Base-by-base conservation (phyloP, 2,113 vertebrate species). In the Nothocercus nigrocapillus region DNA sequence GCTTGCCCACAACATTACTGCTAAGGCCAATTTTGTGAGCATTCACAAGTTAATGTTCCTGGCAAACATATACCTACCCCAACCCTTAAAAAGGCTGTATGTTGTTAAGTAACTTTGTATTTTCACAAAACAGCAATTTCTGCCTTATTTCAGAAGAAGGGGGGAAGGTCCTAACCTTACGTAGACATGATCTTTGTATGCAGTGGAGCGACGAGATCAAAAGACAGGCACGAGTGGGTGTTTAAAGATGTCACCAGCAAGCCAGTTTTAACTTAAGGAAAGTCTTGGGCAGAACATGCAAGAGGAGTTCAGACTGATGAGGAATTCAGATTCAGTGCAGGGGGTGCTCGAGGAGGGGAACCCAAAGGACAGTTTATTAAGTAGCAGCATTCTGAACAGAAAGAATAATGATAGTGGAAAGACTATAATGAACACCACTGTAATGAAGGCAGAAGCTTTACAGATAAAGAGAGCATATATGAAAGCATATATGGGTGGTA, bases 41-140 rank as follows among this genome's bases (percentile, higher is more conserved):
- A 22, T 7, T 58, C 30, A 27, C 3, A 17, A 5, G 1, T 28
- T 67, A 9, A 1, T 13, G 9, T 36, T 17, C 16, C 49, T 32
- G 30, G 40, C 5, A 81, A 1, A 75, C 5, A 59, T 2, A 1
- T 1, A 53, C 7, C 13, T 36, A 34, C 11, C 8, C 7, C 7
- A 45, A 66, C 22, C 14, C 17, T 27, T 0, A 0, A 61, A 83
- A 44, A 82, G 75, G 40, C 3, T 51, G 24, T 3, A 44, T 7
- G 7, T 34, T 69, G 56, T 6, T 77, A 89, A 77, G 25, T 14
- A 36, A 62, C 24, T 56, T 13, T 4, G 0, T 38, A 19, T 13
- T 56, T 76, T 69, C 24, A 69, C 11, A 56, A 74, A 84, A 70
- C 10, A n/a, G 0, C 30, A 53, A 20, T 16, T 64, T 21, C 25